These are phyloP conservation scores for Bedellia somnulentella DNA, from an alignment of 2,888 invertebrate genomes.

Conservation along the genomic window DNA sequence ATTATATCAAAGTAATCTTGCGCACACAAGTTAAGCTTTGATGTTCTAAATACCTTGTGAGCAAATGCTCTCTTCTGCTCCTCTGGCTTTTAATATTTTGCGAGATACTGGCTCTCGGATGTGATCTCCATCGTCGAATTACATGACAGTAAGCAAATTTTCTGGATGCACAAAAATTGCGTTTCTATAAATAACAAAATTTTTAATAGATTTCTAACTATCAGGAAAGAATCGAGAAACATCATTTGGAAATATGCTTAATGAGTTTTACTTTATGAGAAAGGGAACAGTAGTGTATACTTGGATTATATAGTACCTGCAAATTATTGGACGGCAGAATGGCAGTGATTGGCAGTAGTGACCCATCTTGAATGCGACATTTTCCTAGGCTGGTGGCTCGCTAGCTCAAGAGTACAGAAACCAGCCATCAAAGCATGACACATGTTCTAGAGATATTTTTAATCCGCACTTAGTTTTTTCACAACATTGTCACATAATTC, in stretches of 20 bases:
- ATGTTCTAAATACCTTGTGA: neutral
- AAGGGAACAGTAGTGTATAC: constrained; percentile 4
- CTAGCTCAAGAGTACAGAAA: constrained; percentile 7
- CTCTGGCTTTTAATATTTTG: neutral
- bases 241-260: constrained; percentile 1
- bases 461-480: constrained; percentile 9
- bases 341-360: constrained; percentile 10
- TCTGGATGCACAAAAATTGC: constrained; percentile 1
- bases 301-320: constrained; percentile 2
- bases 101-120: neutral
- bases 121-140: neutral
- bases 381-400: constrained; percentile 11
- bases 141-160: constrained; percentile 1
- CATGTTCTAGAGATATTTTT: constrained; percentile 8
- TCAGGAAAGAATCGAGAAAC: constrained; percentile 2
- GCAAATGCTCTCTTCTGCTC: neutral
- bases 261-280: constrained; percentile 1
- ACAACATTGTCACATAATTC: neutral
- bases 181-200: constrained; percentile 5
- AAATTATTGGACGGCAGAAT: neutral
- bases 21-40: neutral
- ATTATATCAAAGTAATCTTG: constrained; percentile 1
- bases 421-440: constrained; percentile 7
- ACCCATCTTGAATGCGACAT: constrained; percentile 12
- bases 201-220: neutral